These are phyloP conservation scores for Phrynosoma platyrhinos DNA, from an alignment of 2,113 vertebrate species.

Conservation along the genomic window DNA sequence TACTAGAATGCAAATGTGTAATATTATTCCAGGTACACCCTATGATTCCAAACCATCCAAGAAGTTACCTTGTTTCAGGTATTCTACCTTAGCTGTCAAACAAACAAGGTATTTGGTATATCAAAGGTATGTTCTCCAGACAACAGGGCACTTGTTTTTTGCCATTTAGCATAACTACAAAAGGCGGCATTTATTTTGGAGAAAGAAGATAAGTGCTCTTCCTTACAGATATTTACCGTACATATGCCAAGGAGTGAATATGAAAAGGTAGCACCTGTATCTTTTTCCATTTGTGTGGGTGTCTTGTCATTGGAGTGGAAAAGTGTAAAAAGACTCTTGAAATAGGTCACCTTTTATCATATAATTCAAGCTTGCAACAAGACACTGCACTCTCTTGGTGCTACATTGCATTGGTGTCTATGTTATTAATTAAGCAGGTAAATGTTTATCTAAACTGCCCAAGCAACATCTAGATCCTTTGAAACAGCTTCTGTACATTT, in stretches of 20 bases:
- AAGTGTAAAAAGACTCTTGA: constrained; percentile 7
- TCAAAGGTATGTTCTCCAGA: constrained; percentile 31
- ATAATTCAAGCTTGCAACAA: neutral
- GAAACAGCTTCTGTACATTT: neutral
- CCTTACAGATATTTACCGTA: neutral
- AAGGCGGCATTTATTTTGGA: fast-evolving
- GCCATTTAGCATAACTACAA: neutral
- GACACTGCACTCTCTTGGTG: neutral
- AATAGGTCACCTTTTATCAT: constrained; percentile 29
- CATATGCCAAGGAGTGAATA: neutral
- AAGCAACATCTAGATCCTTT: neutral
- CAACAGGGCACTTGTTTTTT: constrained; percentile 49
- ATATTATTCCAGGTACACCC: constrained; percentile 30
- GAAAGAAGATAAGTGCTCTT: neutral
- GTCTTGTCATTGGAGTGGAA: neutral
- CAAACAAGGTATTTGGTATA: constrained; percentile 5
- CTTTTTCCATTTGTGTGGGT: neutral
- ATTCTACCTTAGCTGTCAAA: neutral
- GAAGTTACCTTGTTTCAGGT: fast-evolving
- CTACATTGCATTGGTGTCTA: neutral
- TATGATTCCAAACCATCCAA: neutral
- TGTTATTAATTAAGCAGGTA: constrained; percentile 4
- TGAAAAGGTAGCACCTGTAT: neutral
- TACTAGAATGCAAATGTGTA: constrained; percentile 31
- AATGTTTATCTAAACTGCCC: constrained; percentile 4